These are phyloP conservation scores for Alentia gelatinosa DNA, from an alignment of 2,888 invertebrate species.

Conservation along the genomic window DNA sequence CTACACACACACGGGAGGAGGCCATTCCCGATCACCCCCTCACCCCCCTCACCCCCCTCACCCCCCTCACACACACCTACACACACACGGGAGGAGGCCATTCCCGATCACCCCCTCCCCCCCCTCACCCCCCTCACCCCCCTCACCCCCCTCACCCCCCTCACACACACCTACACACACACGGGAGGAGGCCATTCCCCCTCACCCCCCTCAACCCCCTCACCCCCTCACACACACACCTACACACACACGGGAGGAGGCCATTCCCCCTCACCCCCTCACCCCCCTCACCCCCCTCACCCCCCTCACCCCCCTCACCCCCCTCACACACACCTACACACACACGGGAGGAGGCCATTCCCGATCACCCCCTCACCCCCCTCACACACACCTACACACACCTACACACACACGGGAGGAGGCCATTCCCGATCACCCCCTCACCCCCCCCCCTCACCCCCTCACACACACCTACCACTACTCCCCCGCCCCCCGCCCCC, in stretches of 20 bases:
- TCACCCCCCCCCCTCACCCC: background rate
- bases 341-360: background rate
- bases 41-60: background rate
- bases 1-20: background rate
- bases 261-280: too few relatives aligned
- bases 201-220: background rate
- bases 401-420: background rate
- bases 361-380: background rate
- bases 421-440: background rate
- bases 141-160: background rate
- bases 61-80: background rate
- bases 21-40: background rate
- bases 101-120: background rate
- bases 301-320: too few relatives aligned
- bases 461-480: background rate
- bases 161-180: background rate
- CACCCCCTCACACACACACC: background rate
- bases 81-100: too few relatives aligned
- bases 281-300: too few relatives aligned
- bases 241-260: too few relatives aligned
- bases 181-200: too few relatives aligned
- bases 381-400: background rate
- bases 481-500: background rate
- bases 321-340: too few relatives aligned
- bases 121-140: background rate